These are phyloP conservation scores for Valencia hispanica DNA, from an alignment of 2,797 vertebrate genomes.

Conservation along the genomic window DNA sequence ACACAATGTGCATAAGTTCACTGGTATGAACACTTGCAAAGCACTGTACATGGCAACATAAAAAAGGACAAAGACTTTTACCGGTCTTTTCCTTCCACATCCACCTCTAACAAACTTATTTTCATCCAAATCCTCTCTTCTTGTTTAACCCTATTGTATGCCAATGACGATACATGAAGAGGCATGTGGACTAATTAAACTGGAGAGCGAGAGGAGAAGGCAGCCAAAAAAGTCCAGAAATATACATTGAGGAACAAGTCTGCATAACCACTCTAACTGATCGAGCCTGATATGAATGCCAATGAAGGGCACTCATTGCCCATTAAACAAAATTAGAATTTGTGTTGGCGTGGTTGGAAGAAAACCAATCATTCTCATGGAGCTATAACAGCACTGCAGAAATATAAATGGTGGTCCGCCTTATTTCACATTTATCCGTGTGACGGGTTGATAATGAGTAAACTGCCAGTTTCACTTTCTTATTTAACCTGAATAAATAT, in stretches of 20 bases:
- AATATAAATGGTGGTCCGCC: constrained; percentile 34
- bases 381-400: constrained; percentile 30
- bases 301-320: constrained; percentile 62
- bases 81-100: not conserved
- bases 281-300: constrained; percentile 59
- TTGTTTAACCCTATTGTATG: not conserved
- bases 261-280: constrained; percentile 52
- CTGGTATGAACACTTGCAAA: not conserved
- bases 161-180: constrained; percentile 28
- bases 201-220: constrained; percentile 23
- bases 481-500: constrained; percentile 10
- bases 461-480: constrained; percentile 7
- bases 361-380: constrained; percentile 37
- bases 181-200: constrained; percentile 49
- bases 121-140: not conserved
- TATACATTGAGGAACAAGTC: constrained; percentile 44
- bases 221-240: constrained; percentile 52
- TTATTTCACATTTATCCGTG: constrained; percentile 32
- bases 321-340: constrained; percentile 58
- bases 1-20: not conserved
- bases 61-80: not conserved
- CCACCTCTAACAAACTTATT: not conserved
- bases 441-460: constrained; percentile 32
- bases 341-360: constrained; percentile 52
- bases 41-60: not conserved